Evolutionary conservation across 1,140 invertebrate genomes (phyloP).

Genomic region (Camponotus floridanus): DNA sequence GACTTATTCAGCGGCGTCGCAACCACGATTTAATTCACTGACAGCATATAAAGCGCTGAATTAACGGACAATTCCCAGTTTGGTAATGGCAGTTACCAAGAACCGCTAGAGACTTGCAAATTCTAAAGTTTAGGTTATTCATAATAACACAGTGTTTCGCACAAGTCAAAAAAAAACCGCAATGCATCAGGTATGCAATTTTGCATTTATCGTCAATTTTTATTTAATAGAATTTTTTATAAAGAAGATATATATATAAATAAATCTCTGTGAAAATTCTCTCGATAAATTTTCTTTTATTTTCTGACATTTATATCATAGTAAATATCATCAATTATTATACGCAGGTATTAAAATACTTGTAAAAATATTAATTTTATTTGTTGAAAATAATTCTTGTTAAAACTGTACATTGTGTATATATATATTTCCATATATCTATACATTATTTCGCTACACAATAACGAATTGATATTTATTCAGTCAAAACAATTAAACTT

Average conservation of each 20-base stretch:
- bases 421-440: not conserved
- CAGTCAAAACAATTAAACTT: not conserved
- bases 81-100: not conserved
- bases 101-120: not conserved
- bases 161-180: not conserved
- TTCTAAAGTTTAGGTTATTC: not conserved
- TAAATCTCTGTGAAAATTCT: not conserved
- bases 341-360: not conserved
- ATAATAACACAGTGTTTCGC: not conserved
- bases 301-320: not conserved
- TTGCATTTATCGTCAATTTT: not conserved
- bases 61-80: constrained; percentile 6
- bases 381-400: not conserved
- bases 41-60: constrained; percentile 33
- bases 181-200: not conserved
- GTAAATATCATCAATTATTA: not conserved
- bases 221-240: not conserved
- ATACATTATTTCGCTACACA: not conserved
- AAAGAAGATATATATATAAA: not conserved
- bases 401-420: not conserved
- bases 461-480: not conserved
- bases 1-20: not conserved
- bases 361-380: not conserved
- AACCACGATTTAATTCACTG: constrained; percentile 1
- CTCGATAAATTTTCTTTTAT: not conserved